Base-by-base conservation (phyloP, 2,888 invertebrate genomes). In the Zaprionus obscuricornis region DNA sequence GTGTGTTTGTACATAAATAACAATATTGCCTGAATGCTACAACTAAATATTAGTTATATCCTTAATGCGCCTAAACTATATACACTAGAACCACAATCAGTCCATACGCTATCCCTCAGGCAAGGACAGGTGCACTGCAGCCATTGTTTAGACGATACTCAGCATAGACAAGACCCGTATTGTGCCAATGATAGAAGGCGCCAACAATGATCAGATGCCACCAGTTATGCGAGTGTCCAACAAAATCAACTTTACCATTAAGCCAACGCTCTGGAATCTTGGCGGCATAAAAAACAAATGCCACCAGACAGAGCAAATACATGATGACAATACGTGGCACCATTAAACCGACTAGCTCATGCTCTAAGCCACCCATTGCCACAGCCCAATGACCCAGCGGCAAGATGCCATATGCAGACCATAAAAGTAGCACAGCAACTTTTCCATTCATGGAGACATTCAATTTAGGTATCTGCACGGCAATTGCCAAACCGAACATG, bases 211-310 rank as follows among this genome's bases (percentile, higher is more conserved):
- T 92, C 17, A 97, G 91, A 89, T 98, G 98, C 98, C 98, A 98
- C 95, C 97, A 96, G 87, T 98, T 98, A 91, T 98, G 98, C 24
- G 97, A 98, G 77, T 97, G 97, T 0, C 98, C 98, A 34, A 98
- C 91, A 89, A 94, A 97, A 91, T 98, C 98, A 83, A 98, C 96
- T 87, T 93, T 93, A 81, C 98, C 98, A 70, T 95, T 94, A 85
- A 93, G 93, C 91, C 96, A 95, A 76, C 97, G 93, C 89, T 98
- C 98, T 10, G 98, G 98, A 82, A 97, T 92, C 90, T 96, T 96
- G 64, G 96, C 94, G 42, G 97, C 93, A 91, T 98, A 98, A 88
- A 98, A 96, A 24, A 94, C 91, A 87, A 98, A 97, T 0, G 98
- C 98, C 14, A 94, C 91, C 11, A 95, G 95, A 75, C 96, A 96